Evolutionary conservation across 1,140 invertebrate species (phyloP).

Genomic region (Trissolcus basalis): DNA sequence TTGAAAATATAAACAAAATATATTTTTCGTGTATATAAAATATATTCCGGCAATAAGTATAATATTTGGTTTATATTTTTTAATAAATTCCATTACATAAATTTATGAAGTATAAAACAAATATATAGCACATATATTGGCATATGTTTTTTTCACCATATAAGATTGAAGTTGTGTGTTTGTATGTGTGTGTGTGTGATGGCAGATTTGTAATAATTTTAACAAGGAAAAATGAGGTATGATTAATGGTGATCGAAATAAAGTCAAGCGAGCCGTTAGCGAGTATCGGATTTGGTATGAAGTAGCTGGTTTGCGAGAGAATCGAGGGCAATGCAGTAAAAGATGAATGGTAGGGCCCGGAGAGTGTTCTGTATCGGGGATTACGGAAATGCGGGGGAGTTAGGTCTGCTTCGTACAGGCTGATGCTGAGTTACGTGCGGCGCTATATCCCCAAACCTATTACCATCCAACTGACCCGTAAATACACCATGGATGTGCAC

Average conservation of each 20-base stretch:
- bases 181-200: neutral
- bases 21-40: too few species aligned
- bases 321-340: conserved; percentile 52
- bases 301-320: conserved; percentile 49
- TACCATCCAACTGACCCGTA: conserved; percentile 64
- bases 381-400: conserved; percentile 65
- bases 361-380: conserved; percentile 64
- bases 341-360: conserved; percentile 63
- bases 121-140: too few species aligned
- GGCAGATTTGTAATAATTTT: conserved; percentile 13
- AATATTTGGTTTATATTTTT: too few species aligned
- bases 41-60: too few species aligned
- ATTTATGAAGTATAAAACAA: too few species aligned
- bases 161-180: too few species aligned
- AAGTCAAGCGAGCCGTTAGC: conserved; percentile 23
- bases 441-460: conserved; percentile 68
- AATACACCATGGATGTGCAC: conserved; percentile 54
- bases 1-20: too few species aligned
- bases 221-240: conserved; percentile 11
- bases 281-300: conserved; percentile 43
- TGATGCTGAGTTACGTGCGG: conserved; percentile 71
- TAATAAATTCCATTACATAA: too few species aligned
- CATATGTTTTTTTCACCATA: too few species aligned
- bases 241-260: conserved; percentile 38
- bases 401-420: conserved; percentile 58